Evolutionary conservation across 2,797 vertebrate species (phyloP).

Genomic region (Notoglanidium macrostoma): DNA sequence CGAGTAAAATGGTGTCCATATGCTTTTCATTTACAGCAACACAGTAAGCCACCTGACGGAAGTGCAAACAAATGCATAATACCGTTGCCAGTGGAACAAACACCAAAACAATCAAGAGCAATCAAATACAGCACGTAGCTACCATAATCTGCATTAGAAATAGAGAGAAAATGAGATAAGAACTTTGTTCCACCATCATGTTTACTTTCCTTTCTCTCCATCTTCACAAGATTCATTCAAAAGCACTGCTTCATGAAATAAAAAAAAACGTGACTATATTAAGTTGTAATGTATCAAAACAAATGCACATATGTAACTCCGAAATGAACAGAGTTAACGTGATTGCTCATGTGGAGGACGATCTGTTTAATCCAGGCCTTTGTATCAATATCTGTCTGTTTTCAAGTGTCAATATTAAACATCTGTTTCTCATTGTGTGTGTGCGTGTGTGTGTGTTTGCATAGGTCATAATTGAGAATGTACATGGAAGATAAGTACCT

Average conservation of each 20-base stretch:
- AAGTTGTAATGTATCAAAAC: background rate
- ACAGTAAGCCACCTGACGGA: background rate
- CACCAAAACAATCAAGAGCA: background rate
- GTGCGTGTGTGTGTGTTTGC: constrained; percentile 10
- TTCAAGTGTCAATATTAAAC: constrained; percentile 40
- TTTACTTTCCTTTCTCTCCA: constrained; percentile 5
- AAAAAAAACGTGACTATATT: background rate
- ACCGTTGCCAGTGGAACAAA: background rate
- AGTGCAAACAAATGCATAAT: background rate
- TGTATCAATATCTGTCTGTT: constrained; percentile 20
- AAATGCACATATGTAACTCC: background rate
- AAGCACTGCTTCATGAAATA: constrained; percentile 6
- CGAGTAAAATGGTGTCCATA: background rate
- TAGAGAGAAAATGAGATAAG: background rate
- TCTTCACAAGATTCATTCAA: background rate
- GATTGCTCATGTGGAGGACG: background rate
- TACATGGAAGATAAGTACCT: background rate
- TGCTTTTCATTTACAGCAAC: background rate
- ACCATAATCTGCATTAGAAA: background rate
- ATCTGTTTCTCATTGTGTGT: constrained; percentile 32
- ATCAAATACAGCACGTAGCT: constrained; percentile 10
- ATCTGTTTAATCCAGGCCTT: constrained; percentile 13
- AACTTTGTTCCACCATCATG: constrained; percentile 5
- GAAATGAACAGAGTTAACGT: background rate
- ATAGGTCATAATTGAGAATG: background rate